Conservation (phyloP, 2,888 invertebrate species). For the Seira musarum region DNA sequence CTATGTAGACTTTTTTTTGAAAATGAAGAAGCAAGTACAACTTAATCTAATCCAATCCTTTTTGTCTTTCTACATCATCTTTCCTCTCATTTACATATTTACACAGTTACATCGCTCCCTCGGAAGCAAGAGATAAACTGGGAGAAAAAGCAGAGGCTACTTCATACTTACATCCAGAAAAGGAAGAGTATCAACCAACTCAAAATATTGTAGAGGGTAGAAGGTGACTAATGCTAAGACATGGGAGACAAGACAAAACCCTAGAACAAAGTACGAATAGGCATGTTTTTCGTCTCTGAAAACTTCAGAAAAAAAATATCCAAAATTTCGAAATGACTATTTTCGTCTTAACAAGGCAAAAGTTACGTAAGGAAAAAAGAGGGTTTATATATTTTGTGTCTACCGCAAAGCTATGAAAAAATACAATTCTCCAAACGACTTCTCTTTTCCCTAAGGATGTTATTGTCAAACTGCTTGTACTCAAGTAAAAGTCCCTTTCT, state of each 20-base stretch:
- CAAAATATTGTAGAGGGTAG: too few relatives aligned
- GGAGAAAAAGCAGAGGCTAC: too few relatives aligned
- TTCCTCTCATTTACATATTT: background rate
- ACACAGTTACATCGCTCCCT: background rate
- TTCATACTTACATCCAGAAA: background rate
- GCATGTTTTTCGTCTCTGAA: background rate
- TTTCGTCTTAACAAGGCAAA: conserved; percentile 22
- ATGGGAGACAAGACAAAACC: conserved; percentile 6
- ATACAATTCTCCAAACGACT: conserved; percentile 43
- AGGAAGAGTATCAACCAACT: background rate
- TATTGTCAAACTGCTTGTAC: background rate
- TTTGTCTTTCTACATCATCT: background rate
- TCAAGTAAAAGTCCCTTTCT: too few relatives aligned
- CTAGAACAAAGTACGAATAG: background rate
- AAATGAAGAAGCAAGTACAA: background rate
- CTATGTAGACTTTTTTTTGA: background rate
- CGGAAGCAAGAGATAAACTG: background rate
- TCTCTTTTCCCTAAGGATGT: conserved; percentile 32
- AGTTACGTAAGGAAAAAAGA: conserved; percentile 26
- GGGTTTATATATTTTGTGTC: too few relatives aligned
- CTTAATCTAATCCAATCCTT: background rate
- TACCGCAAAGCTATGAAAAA: conserved; percentile 32
- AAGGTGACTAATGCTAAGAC: background rate
- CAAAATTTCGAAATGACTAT: background rate
- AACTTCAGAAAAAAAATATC: background rate